phyloP scores from a whole-genome alignment of 1,140 invertebrate species.

The Drosophila bocki region DNA sequence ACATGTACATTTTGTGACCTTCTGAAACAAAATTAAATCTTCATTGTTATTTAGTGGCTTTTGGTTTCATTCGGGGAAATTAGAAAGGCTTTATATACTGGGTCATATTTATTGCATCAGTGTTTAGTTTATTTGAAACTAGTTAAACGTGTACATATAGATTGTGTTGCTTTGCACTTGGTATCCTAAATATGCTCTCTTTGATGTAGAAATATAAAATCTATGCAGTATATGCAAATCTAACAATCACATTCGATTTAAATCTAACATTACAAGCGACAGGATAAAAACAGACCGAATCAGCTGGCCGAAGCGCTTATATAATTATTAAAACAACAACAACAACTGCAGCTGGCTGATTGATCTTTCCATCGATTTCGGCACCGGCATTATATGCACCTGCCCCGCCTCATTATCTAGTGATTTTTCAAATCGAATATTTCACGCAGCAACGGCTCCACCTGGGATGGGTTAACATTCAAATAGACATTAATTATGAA shows the following conservation, averaged over 20 bases:
- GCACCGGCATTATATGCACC: slow-evolving; percentile 62
- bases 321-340: slow-evolving; percentile 65
- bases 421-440: slow-evolving; percentile 94
- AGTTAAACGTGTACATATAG: slow-evolving; percentile 64
- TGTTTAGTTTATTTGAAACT: slow-evolving; percentile 79
- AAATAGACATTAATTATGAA: slow-evolving; percentile 93
- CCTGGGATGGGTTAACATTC: slow-evolving; percentile 94
- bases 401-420: slow-evolving; percentile 46
- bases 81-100: not conserved
- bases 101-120: slow-evolving; percentile 18
- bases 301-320: slow-evolving; percentile 49
- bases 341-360: slow-evolving; percentile 63
- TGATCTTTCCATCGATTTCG: slow-evolving; percentile 28
- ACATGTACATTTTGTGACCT: slow-evolving; percentile 53
- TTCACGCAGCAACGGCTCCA: slow-evolving; percentile 96
- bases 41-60: slow-evolving; percentile 41
- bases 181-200: slow-evolving; percentile 82
- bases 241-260: slow-evolving; percentile 81
- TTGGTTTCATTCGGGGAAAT: slow-evolving; percentile 6
- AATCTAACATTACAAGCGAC: slow-evolving; percentile 79
- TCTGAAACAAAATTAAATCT: slow-evolving; percentile 53
- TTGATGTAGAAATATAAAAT: slow-evolving; percentile 82
- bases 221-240: slow-evolving; percentile 79
- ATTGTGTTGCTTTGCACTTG: slow-evolving; percentile 79
- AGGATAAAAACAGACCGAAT: slow-evolving; percentile 68